These are phyloP conservation scores for Rhyacophila evoluta DNA, from an alignment of 2,888 invertebrate genomes.

Conservation along the genomic window DNA sequence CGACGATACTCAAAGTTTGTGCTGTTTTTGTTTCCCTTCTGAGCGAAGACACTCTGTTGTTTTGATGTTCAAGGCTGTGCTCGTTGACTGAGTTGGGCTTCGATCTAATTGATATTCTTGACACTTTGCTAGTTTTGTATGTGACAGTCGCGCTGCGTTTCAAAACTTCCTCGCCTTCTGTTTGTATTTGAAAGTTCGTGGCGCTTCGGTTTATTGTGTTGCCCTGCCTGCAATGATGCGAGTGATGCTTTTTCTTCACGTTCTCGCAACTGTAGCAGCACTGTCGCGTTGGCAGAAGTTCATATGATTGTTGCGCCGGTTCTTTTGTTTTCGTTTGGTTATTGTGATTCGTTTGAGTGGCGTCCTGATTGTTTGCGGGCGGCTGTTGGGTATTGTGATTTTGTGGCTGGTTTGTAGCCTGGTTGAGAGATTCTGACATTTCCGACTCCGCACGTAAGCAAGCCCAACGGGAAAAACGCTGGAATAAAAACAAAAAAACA, in stretches of 20 bases:
- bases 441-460: constrained; percentile 51
- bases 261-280: constrained; percentile 52
- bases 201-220: constrained; percentile 43
- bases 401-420: constrained; percentile 56
- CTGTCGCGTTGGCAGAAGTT: constrained; percentile 41
- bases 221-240: constrained; percentile 37
- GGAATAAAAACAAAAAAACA: constrained; percentile 40
- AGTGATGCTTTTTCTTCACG: constrained; percentile 47
- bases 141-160: constrained; percentile 62
- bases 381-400: constrained; percentile 35
- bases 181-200: constrained; percentile 49
- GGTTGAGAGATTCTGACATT: constrained; percentile 46
- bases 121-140: constrained; percentile 66
- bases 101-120: constrained; percentile 63
- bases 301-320: constrained; percentile 42
- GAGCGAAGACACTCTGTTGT: constrained; percentile 76
- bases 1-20: constrained; percentile 87
- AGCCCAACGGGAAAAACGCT: constrained; percentile 51
- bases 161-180: constrained; percentile 53
- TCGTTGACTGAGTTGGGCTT: constrained; percentile 70
- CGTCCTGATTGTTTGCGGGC: constrained; percentile 43
- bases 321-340: constrained; percentile 36
- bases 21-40: constrained; percentile 89
- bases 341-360: background rate
- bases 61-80: constrained; percentile 64